A percentile compares a stretch with the other conserved stretches of the same genome.
Conservation (phyloP, 1,140 invertebrate genomes). For the Brachystomella parvula region DNA sequence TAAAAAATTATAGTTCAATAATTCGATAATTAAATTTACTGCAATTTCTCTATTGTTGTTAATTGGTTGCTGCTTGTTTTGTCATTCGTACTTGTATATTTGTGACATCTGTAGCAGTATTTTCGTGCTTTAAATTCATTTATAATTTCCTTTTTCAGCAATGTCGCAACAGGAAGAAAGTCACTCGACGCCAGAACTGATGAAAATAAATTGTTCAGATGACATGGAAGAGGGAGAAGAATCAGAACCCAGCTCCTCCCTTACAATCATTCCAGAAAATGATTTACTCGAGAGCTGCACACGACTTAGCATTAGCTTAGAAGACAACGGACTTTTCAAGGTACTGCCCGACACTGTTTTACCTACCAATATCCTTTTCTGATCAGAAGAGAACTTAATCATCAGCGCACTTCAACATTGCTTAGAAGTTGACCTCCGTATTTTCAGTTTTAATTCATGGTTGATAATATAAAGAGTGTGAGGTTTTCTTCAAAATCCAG, state of each 20-base stretch:
- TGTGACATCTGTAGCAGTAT: background rate
- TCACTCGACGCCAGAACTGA: constrained; percentile 68
- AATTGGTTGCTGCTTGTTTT: no score
- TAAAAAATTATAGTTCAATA: no score
- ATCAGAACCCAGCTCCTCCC: constrained; percentile 49
- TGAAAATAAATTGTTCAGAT: constrained; percentile 53
- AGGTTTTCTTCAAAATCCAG: background rate
- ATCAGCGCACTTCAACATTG: no score
- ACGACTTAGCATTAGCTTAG: constrained; percentile 71
- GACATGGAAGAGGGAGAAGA: constrained; percentile 44
- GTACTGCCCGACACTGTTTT: no score
- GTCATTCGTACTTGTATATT: constrained; percentile 3
- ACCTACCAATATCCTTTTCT: no score
- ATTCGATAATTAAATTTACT: no score
- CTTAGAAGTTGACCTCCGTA: no score
- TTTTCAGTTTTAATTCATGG: background rate
- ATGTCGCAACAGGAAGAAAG: constrained; percentile 68
- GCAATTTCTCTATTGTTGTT: no score
- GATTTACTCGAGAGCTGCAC: constrained; percentile 75
- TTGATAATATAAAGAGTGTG: background rate
- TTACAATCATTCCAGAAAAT: constrained; percentile 74
- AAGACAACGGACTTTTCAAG: constrained; percentile 74
- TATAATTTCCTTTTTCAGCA: constrained; percentile 42
- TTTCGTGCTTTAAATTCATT: background rate
- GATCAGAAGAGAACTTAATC: no score